Base-by-base conservation (phyloP, 2,888 invertebrate species). In the Pristionchus entomophagus region DNA sequence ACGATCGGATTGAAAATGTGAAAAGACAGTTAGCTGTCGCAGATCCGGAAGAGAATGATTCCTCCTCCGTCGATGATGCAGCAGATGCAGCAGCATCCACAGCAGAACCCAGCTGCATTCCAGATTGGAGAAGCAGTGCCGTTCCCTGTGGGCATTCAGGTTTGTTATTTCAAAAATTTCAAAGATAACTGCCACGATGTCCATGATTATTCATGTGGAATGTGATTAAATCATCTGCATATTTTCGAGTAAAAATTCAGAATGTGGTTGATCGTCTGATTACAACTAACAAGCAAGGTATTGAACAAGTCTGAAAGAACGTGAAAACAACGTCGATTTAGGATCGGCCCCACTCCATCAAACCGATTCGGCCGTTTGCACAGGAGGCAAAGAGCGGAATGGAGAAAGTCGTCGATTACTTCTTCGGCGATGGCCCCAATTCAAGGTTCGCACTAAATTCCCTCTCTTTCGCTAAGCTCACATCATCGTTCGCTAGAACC, bases 371-470 rank as follows among this genome's bases (percentile, higher is more conserved):
- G 19, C 88, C 88, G 2, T 88, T 84, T 38, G 84, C 81, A 17
- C 83, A 49, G 22, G 84, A 84, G 45, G 77, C 81, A 22, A 84
- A 86, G 84, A 84, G 65, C 17, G 45, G 32, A 19, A 59, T 81
- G 59, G 86, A 86, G 41, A 86, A 86, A 49, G 86, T 53, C 92
- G 96, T 99, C 26, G 99, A 99, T 94, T 97, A 96, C 93, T 94
- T 99, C 87, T 96, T 99, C 65, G 98, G 97, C 65, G 99, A 99
- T 94, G 99, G 98, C 0, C 98, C 98, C 38, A 96, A 96, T 88
- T 97, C 97, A 94, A 96, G 98, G 91, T 92, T 41, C 5, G 84
- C 62, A 0, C 22, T 41, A 29, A 41, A 26, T 29, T 29, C 10
- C n/a, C n/a, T n/a, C n/a, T n/a, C n/a, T n/a, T n/a, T n/a, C n/a